Base-by-base conservation (phyloP, 2,888 invertebrate species). In the Dynastes grantii region DNA sequence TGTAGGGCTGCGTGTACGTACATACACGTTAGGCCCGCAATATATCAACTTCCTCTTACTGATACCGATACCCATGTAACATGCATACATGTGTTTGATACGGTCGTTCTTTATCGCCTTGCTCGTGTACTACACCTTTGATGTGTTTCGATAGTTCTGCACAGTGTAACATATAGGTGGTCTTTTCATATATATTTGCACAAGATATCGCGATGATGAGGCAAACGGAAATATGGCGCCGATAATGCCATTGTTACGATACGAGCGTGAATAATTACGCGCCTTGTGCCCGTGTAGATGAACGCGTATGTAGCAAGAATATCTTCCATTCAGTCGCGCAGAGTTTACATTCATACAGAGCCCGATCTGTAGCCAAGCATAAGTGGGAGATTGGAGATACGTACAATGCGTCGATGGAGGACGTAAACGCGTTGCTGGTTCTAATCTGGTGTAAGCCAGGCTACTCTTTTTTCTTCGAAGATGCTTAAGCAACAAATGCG, bases 111-210 rank as follows among this genome's bases (percentile, higher is more conserved):
- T 63, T 63, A 63, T 63, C 63, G 29, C 29, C 27, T 6, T 29
- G 55, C 32, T 32, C 32, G 13, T 63, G 63, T 63, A 63, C 63
- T 63, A 63, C 63, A 29, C 27, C 67, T 67, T 67, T 40, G 65
- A 67, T 40, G 65, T 67, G 22, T 67, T 67, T 67, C 45, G 67
- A 67, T 49, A 49, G 67, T 67, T 67, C 67, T 67, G 67, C 67
- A 16, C 22, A 49, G 67, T 4, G 45, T 67, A 49, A 67, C 67
- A 49, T 67, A 67, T 67, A 67, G 67, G 49, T 67, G 67, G 67
- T 49, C 67, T 49, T 27, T 49, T 67, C 16, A 67, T 6, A 45
- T 67, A 45, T 67, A 67, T 67, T 67, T 67, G 67, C 67, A 49
- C 67, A 67, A 67, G 67, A 49, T 67, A 67, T 49, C 67, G 32